Conservation (phyloP, 2,797 vertebrate species). For the Hydrolagus colliei region DNA sequence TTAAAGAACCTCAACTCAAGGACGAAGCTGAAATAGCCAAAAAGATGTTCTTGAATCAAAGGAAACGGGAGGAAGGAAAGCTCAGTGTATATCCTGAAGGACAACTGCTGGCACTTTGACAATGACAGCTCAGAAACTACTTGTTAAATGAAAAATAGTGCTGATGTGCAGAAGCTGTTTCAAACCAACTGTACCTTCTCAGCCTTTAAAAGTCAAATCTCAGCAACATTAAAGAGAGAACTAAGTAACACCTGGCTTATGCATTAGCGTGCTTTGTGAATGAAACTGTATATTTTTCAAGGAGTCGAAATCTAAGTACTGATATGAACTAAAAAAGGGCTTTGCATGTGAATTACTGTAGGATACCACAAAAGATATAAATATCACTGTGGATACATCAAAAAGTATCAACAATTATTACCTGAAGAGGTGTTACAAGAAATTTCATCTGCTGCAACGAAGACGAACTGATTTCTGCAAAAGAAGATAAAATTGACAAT, state of each 20-base stretch:
- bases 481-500: slow-evolving; percentile 94
- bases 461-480: slow-evolving; percentile 93
- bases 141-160: background rate
- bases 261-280: background rate
- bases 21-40: background rate
- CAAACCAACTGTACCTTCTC: background rate
- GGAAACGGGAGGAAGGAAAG: background rate
- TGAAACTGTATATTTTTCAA: background rate
- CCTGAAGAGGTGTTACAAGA: slow-evolving; percentile 93
- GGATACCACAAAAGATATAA: slow-evolving; percentile 55
- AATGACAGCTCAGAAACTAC: background rate
- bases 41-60: background rate
- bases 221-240: background rate
- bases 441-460: slow-evolving; percentile 93
- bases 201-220: background rate
- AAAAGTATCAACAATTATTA: slow-evolving; percentile 82
- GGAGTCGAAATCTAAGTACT: background rate
- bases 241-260: background rate
- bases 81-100: background rate
- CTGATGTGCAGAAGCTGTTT: background rate
- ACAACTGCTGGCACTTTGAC: background rate
- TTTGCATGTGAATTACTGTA: slow-evolving; percentile 2
- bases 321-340: background rate
- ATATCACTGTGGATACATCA: slow-evolving; percentile 71
- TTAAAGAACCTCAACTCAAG: background rate